Percentiles rank a stretch among this genome's conserved stretches.
These are phyloP conservation scores for Toxotes chatareus DNA, from an alignment of 2,113 vertebrate species.

Conservation along the genomic window DNA sequence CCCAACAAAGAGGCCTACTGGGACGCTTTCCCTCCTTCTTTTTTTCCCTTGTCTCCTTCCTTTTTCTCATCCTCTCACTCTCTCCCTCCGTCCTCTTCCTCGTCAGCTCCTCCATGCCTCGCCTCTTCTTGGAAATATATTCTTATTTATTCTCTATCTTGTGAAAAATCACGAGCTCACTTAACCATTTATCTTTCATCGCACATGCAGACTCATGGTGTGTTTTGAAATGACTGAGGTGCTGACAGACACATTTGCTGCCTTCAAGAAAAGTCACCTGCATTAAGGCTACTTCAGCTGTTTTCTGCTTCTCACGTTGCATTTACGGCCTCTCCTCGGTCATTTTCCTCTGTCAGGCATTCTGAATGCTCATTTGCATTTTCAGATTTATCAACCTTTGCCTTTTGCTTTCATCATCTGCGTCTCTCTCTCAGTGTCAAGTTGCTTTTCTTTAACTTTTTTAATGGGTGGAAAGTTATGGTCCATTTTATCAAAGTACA, in stretches of 20 bases:
- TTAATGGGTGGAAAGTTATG: neutral
- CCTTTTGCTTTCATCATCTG: neutral
- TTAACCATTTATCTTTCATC: neutral
- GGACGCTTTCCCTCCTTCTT: slow-evolving; percentile 34
- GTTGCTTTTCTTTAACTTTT: slow-evolving; percentile 2
- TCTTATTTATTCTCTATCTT: neutral
- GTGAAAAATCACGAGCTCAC: neutral
- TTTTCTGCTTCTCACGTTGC: neutral
- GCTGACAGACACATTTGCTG: neutral
- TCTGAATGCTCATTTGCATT: neutral
- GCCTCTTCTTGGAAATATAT: slow-evolving; percentile 6
- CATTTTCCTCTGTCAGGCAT: neutral
- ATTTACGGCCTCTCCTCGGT: neutral
- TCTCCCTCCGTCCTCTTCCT: slow-evolving; percentile 25
- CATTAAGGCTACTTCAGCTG: neutral
- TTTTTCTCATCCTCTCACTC: slow-evolving; percentile 11
- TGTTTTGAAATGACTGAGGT: neutral
- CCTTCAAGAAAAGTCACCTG: neutral
- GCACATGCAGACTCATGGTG: neutral
- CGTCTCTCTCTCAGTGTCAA: neutral
- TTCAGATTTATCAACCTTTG: neutral
- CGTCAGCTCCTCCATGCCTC: neutral
- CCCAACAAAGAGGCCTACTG: slow-evolving; percentile 69
- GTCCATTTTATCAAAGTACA: neutral
- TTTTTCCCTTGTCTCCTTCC: neutral